Conservation (phyloP, 2,797 vertebrate species). For the Psittacula derbiana region DNA sequence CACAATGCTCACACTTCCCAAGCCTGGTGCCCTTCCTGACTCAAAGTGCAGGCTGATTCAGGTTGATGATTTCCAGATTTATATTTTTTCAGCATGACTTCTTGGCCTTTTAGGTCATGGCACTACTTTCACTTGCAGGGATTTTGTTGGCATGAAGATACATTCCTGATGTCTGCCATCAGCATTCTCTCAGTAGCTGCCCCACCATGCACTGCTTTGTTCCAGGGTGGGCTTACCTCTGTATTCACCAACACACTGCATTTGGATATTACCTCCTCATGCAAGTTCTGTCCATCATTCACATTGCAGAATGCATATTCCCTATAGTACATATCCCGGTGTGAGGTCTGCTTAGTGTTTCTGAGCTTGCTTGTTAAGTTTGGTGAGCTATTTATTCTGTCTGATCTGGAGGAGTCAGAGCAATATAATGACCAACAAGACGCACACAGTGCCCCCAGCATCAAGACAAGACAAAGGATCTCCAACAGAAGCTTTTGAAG, state of each 20-base stretch:
- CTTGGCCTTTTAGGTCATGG: not conserved
- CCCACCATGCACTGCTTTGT: not conserved
- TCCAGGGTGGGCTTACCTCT: not conserved
- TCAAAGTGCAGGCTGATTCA: not conserved
- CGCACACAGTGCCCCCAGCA: not conserved
- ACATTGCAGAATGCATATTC: not conserved
- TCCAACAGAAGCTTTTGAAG: not conserved
- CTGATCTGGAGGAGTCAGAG: not conserved
- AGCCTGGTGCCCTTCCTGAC: not conserved
- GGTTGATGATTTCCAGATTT: not conserved
- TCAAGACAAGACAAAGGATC: not conserved
- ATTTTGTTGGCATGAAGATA: not conserved
- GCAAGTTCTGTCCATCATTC: not conserved
- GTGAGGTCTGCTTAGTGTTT: not conserved
- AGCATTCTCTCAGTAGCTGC: not conserved
- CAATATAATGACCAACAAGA: not conserved
- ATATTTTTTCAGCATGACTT: not conserved
- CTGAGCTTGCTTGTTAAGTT: not conserved
- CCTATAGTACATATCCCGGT: not conserved
- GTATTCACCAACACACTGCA: not conserved
- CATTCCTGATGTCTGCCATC: not conserved
- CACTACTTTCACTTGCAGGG: not conserved
- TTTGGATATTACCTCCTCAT: not conserved
- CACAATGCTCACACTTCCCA: not conserved
- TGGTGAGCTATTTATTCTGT: not conserved